Base-by-base conservation (phyloP, 2,888 invertebrate species). In the Liodrosophila aerea region DNA sequence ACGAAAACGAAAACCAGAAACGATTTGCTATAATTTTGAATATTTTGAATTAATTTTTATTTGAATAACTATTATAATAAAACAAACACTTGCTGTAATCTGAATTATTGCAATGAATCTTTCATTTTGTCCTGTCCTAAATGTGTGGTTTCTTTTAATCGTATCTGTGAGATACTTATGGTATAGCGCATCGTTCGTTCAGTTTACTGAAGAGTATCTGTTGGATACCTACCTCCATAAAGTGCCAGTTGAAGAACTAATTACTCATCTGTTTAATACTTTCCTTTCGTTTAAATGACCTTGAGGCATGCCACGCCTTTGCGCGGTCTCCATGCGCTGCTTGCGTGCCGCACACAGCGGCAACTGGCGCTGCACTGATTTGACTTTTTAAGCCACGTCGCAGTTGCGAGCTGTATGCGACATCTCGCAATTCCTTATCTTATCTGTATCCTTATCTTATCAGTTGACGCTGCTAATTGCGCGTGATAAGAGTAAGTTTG, bases 71-170 rank as follows among this genome's bases (percentile, higher is more conserved):
- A 33, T 33, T 11, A 33, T 41, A 29, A n/a, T n/a, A n/a, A n/a
- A 51, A 51, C 41, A 51, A 51, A 51, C 30, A 50, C 58, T 70
- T 22, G 22, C 65, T 70, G 37, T 51, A 64, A 59, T 64, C 22
- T 72, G 36, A 57, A 67, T 51, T 43, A 40, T 15, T 39, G 27
- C 11, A 37, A 31, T 46, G 43, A 12, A 33, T 66, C 46, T 70
- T 70, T 70, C 73, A 73, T 70, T 70, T 70, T 73, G 69, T 70
- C 30, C 29, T 50, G 73, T 72, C 60, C 56, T 12, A 34, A 34
- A 34, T 34, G 9, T 9, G 8, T 22, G 3, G 7, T 7, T 7
- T 9, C 33, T 11, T 11, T 11, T 11, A 31, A 31, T 8, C 22
- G 11, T 1, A 33, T 11, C 2, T 12, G 7, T 15, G 13, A 12